Conservation (phyloP, 2,888 invertebrate species). For the Cephus nigrinus region DNA sequence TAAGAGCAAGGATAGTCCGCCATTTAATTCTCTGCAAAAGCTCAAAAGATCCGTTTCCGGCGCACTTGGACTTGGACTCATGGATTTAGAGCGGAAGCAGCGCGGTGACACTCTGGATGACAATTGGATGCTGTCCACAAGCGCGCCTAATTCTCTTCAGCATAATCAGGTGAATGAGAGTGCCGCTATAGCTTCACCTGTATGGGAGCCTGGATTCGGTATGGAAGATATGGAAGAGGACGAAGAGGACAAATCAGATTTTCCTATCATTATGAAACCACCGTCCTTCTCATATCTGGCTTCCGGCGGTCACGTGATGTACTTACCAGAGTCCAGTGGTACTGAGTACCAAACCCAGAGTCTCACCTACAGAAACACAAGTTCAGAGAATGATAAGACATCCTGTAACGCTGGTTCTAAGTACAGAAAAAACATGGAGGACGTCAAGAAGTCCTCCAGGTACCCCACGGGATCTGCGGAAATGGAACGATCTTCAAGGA, state of each 20-base stretch:
- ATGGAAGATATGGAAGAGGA: slow-evolving; percentile 32
- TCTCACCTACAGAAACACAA: slow-evolving; percentile 33
- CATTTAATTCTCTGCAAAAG: slow-evolving; percentile 78
- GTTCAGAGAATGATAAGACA: slow-evolving; percentile 21
- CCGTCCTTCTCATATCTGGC: slow-evolving; percentile 71
- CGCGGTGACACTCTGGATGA: slow-evolving; percentile 67
- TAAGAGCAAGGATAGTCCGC: slow-evolving; percentile 66
- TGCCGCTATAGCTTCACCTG: slow-evolving; percentile 18
- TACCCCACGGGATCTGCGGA: too few relatives aligned
- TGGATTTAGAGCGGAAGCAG: slow-evolving; percentile 69
- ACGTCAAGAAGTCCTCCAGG: slow-evolving; percentile 29
- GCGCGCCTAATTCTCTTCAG: slow-evolving; percentile 82
- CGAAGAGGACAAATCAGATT: slow-evolving; percentile 43
- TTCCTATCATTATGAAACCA: slow-evolving; percentile 55
- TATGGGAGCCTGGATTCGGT: background rate
- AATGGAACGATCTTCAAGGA: slow-evolving; percentile 19
- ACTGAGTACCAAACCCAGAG: slow-evolving; percentile 43
- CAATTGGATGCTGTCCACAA: slow-evolving; percentile 86
- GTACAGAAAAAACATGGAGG: slow-evolving; percentile 21
- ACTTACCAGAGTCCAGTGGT: slow-evolving; percentile 72
- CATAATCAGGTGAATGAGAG: slow-evolving; percentile 67
- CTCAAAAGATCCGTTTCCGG: slow-evolving; percentile 78
- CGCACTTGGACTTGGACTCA: slow-evolving; percentile 68
- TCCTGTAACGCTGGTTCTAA: slow-evolving; percentile 33
- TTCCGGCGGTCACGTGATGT: slow-evolving; percentile 82